These are phyloP conservation scores for Ahaetulla prasina DNA, from an alignment of 2,113 vertebrate genomes.

Conservation along the genomic window DNA sequence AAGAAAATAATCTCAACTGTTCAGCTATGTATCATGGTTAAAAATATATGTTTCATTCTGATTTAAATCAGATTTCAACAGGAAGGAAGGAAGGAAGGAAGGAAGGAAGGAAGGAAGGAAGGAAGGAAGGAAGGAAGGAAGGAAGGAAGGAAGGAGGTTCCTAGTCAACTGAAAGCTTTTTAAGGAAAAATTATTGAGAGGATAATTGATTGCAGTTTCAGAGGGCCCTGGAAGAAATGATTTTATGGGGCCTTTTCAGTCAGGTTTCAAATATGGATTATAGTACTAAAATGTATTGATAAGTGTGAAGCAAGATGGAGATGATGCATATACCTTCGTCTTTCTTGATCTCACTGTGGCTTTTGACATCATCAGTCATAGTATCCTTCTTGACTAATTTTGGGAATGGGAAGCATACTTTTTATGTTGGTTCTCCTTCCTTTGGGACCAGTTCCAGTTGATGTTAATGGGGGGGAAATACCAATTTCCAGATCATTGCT, in stretches of 20 bases:
- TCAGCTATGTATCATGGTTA: not conserved
- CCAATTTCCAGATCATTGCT: not conserved
- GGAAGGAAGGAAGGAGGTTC: too few relatives aligned
- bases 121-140: too few relatives aligned
- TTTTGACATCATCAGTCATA: not conserved
- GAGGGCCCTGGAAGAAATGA: too few relatives aligned
- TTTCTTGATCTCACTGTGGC: not conserved
- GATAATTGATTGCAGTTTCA: too few relatives aligned
- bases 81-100: not conserved
- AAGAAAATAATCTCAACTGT: not conserved
- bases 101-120: not conserved
- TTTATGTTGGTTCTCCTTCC: not conserved
- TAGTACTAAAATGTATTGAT: not conserved
- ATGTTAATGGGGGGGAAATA: not conserved
- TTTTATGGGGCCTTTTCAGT: not conserved
- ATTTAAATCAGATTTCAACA: not conserved
- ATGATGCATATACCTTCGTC: not conserved
- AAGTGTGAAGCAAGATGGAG: not conserved
- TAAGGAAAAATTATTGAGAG: too few relatives aligned
- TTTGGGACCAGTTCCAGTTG: not conserved
- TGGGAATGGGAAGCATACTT: not conserved
- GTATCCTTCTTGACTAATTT: not conserved
- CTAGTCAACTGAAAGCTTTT: too few relatives aligned
- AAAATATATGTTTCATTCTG: not conserved
- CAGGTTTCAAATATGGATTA: not conserved